Percentiles rank a stretch among this genome's conserved stretches.
Conservation (phyloP, 2,797 vertebrate species). For the Siniperca obscura region DNA sequence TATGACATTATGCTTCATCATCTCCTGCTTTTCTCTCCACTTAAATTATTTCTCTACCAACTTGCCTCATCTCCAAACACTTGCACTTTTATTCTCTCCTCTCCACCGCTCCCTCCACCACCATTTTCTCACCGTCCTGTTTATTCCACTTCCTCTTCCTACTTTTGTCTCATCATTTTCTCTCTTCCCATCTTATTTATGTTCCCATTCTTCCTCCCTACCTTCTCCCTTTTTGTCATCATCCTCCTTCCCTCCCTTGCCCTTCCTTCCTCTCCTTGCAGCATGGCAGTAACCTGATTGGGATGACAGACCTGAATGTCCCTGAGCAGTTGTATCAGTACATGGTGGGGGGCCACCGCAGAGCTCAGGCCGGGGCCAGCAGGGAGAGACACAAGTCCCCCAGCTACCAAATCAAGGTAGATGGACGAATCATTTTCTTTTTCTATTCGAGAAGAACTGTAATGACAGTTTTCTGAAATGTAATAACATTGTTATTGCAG, state of each 20-base stretch:
- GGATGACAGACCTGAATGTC: slow-evolving; percentile 98
- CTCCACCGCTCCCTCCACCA: not conserved
- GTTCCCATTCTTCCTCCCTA: not conserved
- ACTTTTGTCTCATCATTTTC: not conserved
- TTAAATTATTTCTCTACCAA: not conserved
- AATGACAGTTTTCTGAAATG: not conserved
- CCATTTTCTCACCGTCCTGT: not conserved
- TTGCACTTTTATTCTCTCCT: not conserved
- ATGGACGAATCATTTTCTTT: not conserved
- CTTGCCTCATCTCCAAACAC: not conserved
- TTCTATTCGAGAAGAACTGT: not conserved
- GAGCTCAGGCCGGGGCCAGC: slow-evolving; percentile 91
- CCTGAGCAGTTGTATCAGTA: slow-evolving; percentile 99
- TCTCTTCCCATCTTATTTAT: not conserved
- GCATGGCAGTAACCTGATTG: slow-evolving; percentile 98
- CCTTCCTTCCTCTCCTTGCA: slow-evolving; percentile 57
- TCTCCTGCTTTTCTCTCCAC: not conserved
- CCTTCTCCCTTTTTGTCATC: not conserved
- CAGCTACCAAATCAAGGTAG: slow-evolving; percentile 98
- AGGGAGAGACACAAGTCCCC: slow-evolving; percentile 98
- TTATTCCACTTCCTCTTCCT: not conserved
- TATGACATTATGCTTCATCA: not conserved
- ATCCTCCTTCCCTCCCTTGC: not conserved
- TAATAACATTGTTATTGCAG: not conserved
- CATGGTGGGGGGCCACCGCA: slow-evolving; percentile 97